Evolutionary conservation across 2,888 invertebrate species (phyloP).

Genomic region (Hetaerina titia): DNA sequence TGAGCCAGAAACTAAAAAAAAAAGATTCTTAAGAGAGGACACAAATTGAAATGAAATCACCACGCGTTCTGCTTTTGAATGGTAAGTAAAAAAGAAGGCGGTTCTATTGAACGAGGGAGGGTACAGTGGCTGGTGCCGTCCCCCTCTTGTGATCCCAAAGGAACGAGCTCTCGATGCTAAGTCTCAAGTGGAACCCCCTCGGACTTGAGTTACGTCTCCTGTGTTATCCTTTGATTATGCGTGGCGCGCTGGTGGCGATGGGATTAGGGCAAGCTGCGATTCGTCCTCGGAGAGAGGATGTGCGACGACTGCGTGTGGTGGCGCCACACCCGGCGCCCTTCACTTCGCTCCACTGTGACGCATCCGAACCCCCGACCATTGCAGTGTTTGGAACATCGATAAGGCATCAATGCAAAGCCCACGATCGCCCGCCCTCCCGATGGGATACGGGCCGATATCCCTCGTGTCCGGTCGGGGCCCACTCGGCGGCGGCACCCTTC

Average conservation of each 20-base stretch:
- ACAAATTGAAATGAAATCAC: neutral
- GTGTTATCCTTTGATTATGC: neutral
- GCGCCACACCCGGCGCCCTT: neutral
- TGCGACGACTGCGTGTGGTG: neutral
- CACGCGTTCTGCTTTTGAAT: neutral
- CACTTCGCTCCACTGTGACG: neutral
- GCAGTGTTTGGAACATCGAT: neutral
- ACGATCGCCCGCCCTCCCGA: neutral
- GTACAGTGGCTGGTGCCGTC: neutral
- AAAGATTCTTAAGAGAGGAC: neutral
- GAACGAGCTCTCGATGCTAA: neutral
- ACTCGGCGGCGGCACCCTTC: too few species aligned
- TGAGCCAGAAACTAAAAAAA: neutral
- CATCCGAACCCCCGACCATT: neutral
- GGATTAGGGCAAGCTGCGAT: neutral
- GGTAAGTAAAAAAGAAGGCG: neutral
- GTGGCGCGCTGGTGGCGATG: neutral
- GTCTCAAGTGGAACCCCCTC: neutral
- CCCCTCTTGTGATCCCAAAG: neutral
- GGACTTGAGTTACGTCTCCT: neutral
- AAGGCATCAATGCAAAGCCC: neutral
- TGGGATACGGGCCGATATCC: neutral
- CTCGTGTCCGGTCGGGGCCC: neutral
- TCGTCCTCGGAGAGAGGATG: neutral
- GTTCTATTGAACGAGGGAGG: neutral